phyloP scores from a whole-genome alignment of 2,113 vertebrate species.

The Oreochromis tanganicae region DNA sequence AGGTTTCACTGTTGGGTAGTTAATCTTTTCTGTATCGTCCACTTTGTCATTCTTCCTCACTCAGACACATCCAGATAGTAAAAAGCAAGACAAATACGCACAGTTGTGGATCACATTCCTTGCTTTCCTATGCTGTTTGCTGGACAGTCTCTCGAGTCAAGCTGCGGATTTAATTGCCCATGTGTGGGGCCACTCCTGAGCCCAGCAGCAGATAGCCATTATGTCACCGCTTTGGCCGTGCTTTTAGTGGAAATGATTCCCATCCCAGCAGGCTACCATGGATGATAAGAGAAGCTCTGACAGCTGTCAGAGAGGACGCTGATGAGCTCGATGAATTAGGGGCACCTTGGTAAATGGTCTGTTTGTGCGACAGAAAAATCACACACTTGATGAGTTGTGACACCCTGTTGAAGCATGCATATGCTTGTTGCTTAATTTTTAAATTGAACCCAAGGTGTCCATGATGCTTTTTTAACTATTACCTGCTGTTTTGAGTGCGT shows the following conservation, averaged over 20 bases:
- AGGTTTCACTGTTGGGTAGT: slow-evolving; percentile 22
- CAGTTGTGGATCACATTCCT: neutral
- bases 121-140: neutral
- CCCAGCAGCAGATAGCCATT: slow-evolving; percentile 1
- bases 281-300: slow-evolving; percentile 7
- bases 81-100: neutral
- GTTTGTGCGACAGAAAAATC: slow-evolving; percentile 26
- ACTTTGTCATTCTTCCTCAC: neutral
- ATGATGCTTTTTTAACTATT: neutral
- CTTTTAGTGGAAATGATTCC: slow-evolving; percentile 11
- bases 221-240: neutral
- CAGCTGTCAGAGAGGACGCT: slow-evolving; percentile 21
- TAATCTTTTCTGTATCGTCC: slow-evolving; percentile 13
- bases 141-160: neutral
- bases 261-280: neutral
- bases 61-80: neutral
- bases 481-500: neutral
- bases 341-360: slow-evolving; percentile 48
- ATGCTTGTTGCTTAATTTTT: neutral
- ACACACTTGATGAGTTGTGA: slow-evolving; percentile 8
- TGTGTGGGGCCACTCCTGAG: neutral
- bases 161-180: neutral
- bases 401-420: neutral
- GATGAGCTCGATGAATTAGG: slow-evolving; percentile 42
- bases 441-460: neutral